Percentiles rank a stretch among this genome's conserved stretches.
These are phyloP conservation scores for Brachyhypopomus gauderio DNA, from an alignment of 2,113 vertebrate species.

Conservation along the genomic window DNA sequence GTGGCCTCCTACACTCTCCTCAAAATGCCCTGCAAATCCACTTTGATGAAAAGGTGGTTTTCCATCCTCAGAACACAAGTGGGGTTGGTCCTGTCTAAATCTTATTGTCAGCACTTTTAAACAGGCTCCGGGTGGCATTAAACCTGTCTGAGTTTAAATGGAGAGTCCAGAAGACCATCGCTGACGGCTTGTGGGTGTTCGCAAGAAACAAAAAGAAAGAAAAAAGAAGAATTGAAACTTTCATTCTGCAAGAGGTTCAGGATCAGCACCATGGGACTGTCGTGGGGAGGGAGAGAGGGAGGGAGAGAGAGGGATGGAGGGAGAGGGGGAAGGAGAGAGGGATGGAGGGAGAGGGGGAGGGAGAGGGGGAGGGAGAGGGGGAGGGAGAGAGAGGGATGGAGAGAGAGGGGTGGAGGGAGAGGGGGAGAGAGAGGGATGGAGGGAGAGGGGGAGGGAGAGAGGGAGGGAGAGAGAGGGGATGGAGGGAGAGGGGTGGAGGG, in stretches of 20 bases:
- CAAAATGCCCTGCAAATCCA: constrained; percentile 57
- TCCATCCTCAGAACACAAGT: constrained; percentile 57
- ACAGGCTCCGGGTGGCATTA: constrained; percentile 58
- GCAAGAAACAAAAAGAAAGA: not conserved
- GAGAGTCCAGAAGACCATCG: constrained; percentile 53
- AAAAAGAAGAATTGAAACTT: constrained; percentile 34
- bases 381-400: not conserved
- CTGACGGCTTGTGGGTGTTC: not conserved
- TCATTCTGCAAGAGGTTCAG: constrained; percentile 48
- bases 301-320: too few species aligned
- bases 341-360: too few species aligned
- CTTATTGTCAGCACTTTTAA: constrained; percentile 61
- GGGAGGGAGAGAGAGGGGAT: constrained; percentile 25
- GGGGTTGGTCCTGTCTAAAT: constrained; percentile 61
- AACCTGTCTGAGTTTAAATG: constrained; percentile 64
- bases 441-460: not conserved
- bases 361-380: not conserved
- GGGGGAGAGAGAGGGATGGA: not conserved
- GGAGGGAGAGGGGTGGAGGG: not conserved
- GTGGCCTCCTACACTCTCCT: too few species aligned
- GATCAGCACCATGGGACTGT: constrained; percentile 8
- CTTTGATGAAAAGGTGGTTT: constrained; percentile 63
- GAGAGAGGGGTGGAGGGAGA: not conserved
- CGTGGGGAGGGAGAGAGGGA: not conserved
- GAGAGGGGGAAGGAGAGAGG: too few species aligned